Evolutionary conservation across 2,797 vertebrate genomes (phyloP), one percentile per base, ranked within the genome.

Genomic region (Halcyon leucocephala): DNA sequence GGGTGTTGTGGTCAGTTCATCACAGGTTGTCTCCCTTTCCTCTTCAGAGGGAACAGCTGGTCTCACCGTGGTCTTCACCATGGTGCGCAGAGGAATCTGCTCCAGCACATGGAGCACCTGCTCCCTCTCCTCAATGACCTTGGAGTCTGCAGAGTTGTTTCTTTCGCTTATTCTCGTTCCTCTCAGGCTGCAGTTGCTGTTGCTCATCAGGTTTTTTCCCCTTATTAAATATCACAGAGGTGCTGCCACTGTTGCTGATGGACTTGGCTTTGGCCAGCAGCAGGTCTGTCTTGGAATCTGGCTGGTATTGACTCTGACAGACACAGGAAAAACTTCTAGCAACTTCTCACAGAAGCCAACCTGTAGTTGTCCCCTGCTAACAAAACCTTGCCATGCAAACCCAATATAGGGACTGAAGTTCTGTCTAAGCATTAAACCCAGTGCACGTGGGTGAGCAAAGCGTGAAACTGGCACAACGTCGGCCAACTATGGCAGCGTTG

Each of bases 171-270:
- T 42, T 55, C 31, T 57, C 22, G 37, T 10, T 37, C 28, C 35
- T 37, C 33, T 69, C 33, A 29, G 14, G 28, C 28, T 70, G 48
- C 21, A 24, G n/a, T 28, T 29, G 7, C 22, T 74, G 13, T 46
- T 13, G 55, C 55, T 57, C n/a, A 57, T 57, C 22, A 60, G 46
- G 4, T 0, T 29, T 52, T 77, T n/a, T 42, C 61, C 37, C 14
- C 5, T 4, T 46, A n/a, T 57, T 57, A 52, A 14, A 15, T 64
- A 14, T 80, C 16, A 7, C 33, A 31, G 28, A 57, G 24, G 24
- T 1, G 2, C 18, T 79, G 6, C 24, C 35, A 20, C 24, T 4
- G 2, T 39, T 21, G 14, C 35, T 54, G 20, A 4, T 1, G 10
- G 39, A 16, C 28, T 71, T 4, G 5, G 51, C 31, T 20, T 48